phyloP scores from a whole-genome alignment of 2,797 vertebrate genomes.

The Borostomias antarcticus region DNA sequence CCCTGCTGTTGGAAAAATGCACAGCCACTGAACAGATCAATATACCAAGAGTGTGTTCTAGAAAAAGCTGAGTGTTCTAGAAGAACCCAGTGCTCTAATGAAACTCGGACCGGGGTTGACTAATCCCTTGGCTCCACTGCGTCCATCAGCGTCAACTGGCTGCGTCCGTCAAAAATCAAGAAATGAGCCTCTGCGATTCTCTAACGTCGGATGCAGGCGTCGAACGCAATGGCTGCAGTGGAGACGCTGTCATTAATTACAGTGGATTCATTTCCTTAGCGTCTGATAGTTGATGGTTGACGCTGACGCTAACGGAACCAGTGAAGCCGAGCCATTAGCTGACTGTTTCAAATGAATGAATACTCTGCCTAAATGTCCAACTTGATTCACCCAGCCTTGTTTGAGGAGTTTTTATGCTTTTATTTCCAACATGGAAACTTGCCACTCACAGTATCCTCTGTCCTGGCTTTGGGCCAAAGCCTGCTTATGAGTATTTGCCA shows the following conservation, averaged over 20 bases:
- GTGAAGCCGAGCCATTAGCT: no score
- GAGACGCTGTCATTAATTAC: no score
- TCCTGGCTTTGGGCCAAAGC: slow-evolving; percentile 37
- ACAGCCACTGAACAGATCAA: background rate
- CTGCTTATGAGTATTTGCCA: slow-evolving; percentile 24
- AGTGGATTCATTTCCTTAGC: no score
- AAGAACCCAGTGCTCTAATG: no score
- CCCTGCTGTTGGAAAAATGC: background rate
- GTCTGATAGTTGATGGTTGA: no score
- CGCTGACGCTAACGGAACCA: no score
- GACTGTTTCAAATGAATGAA: background rate
- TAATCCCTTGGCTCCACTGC: no score
- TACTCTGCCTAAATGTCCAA: background rate
- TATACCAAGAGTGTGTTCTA: background rate
- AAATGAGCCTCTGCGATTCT: no score
- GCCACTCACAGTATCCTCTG: background rate
- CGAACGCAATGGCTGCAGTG: no score
- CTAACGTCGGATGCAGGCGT: no score
- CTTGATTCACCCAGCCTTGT: background rate
- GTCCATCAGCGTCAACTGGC: no score
- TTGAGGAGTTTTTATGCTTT: background rate
- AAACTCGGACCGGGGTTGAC: background rate
- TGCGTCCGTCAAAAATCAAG: no score
- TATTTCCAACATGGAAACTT: background rate
- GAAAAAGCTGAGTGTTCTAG: background rate